Base-by-base conservation (phyloP, 2,797 vertebrate species). In the Centroberyx gerrardi region DNA sequence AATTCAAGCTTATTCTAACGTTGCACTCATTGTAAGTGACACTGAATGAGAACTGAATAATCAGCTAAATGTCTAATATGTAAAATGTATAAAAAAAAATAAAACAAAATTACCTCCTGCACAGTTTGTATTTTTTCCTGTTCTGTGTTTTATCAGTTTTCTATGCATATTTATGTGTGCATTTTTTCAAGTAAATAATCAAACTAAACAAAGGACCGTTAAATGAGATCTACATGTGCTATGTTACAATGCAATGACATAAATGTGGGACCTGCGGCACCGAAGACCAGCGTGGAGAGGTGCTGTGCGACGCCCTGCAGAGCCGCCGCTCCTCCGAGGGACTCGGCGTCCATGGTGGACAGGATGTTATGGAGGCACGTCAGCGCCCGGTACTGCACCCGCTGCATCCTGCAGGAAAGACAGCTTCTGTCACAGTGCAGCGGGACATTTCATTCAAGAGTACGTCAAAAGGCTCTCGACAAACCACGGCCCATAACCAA, bases 331-430 rank as follows among this genome's bases (percentile, higher is more conserved):
- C 97, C 98, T 33, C 98, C 98, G 38, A 99, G 94, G 74, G 94
- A 95, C 81, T 98, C 97, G 15, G 95, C 81, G 0, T 98, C 97
- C 91, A 99, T 95, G 69, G 95, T 91, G 64, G 97, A 96, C 65
- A 99, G 92, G 53, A 99, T 96, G 82, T 96, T 99, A 51, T 99
- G 97, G 51, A 99, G 96, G 86, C 98, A 98, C 0, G 96, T 96
- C 74, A 99, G 94, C 1, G 98, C 97, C 72, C 98, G 94, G 59
- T 95, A 97, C 87, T 99, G 98, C 15, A 99, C 92, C 0, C 94
- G 92, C 61, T 92, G 94, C 93, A 99, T 95, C 72, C 98, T 99
- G 76, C 49, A 74, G 14, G 10, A 71, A 14, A 66, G 36, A 40
- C 6, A 8, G n/a, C 8, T 28, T 59, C 51, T 18, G 4, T 77